These are phyloP conservation scores for Typhlichthys subterraneus DNA, from an alignment of 2,797 vertebrate genomes.

Conservation along the genomic window DNA sequence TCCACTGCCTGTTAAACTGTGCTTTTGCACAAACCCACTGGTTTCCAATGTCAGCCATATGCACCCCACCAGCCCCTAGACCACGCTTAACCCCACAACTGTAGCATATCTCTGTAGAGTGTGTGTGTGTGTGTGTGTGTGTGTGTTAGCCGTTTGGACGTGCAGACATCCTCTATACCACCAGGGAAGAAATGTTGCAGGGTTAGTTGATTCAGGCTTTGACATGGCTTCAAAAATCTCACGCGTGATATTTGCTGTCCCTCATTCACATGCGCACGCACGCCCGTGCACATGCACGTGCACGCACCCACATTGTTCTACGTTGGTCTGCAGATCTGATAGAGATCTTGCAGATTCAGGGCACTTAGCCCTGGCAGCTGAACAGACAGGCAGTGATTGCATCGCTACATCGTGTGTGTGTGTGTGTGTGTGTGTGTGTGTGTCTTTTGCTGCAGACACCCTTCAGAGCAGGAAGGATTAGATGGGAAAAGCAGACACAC, in stretches of 20 bases:
- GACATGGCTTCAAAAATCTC: too few relatives aligned
- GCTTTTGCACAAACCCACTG: too few relatives aligned
- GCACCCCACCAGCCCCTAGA: too few relatives aligned
- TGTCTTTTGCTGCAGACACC: slow-evolving; percentile 32
- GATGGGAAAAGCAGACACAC: slow-evolving; percentile 8
- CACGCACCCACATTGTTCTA: slow-evolving; percentile 16
- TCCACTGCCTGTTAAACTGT: too few relatives aligned
- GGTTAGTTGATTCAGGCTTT: too few relatives aligned
- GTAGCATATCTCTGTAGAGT: too few relatives aligned
- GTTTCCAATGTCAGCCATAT: too few relatives aligned
- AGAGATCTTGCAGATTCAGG: slow-evolving; percentile 65
- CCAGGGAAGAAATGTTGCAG: too few relatives aligned
- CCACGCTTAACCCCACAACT: too few relatives aligned
- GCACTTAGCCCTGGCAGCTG: slow-evolving; percentile 67
- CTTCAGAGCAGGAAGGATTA: slow-evolving; percentile 41
- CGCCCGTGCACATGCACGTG: not conserved
- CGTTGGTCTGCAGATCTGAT: slow-evolving; percentile 65
- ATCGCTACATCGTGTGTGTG: slow-evolving; percentile 22
- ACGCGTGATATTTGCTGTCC: not conserved
- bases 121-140: too few relatives aligned
- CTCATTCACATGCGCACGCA: not conserved
- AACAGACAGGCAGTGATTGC: slow-evolving; percentile 66
- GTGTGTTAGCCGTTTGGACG: too few relatives aligned
- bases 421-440: slow-evolving; percentile 12
- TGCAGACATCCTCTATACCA: too few relatives aligned